A percentile compares a stretch with the other conserved stretches of the same genome.
Evolutionary conservation across 2,797 vertebrate species (phyloP).

Genomic region (Naso thynnoides): DNA sequence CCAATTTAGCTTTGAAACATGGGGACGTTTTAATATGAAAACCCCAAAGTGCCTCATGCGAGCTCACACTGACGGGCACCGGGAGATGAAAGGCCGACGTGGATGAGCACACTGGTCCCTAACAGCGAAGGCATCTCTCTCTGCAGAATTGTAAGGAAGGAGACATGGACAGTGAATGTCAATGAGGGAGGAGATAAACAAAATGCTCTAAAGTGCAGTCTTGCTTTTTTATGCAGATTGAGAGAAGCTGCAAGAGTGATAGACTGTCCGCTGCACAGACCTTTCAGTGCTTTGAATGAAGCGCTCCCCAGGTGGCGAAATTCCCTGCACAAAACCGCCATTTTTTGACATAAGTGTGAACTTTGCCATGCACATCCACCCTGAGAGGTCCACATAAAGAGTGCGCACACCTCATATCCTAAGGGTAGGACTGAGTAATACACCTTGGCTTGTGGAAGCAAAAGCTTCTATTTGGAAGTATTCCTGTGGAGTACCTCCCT

Average conservation of each 20-base stretch:
- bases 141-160: slow-evolving; percentile 31
- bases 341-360: slow-evolving; percentile 11
- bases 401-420: background rate
- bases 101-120: slow-evolving; percentile 44
- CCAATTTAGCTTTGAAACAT: slow-evolving; percentile 74
- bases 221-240: slow-evolving; percentile 60
- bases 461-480: background rate
- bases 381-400: background rate
- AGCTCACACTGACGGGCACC: slow-evolving; percentile 36
- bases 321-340: background rate
- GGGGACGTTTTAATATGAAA: slow-evolving; percentile 62
- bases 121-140: slow-evolving; percentile 43
- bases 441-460: slow-evolving; percentile 8
- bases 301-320: slow-evolving; percentile 5
- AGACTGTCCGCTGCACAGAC: slow-evolving; percentile 8
- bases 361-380: slow-evolving; percentile 16
- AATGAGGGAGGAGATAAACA: slow-evolving; percentile 65
- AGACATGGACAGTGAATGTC: slow-evolving; percentile 60
- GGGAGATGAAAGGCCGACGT: slow-evolving; percentile 64
- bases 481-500: background rate
- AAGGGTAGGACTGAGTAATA: background rate
- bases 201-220: slow-evolving; percentile 40
- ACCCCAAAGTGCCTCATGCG: slow-evolving; percentile 51
- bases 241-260: slow-evolving; percentile 31
- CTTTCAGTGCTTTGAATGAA: slow-evolving; percentile 29